A percentile compares a stretch with the other conserved stretches of the same genome.
phyloP scores from a whole-genome alignment of 2,113 vertebrate genomes.

The Accipiter virgatus region DNA sequence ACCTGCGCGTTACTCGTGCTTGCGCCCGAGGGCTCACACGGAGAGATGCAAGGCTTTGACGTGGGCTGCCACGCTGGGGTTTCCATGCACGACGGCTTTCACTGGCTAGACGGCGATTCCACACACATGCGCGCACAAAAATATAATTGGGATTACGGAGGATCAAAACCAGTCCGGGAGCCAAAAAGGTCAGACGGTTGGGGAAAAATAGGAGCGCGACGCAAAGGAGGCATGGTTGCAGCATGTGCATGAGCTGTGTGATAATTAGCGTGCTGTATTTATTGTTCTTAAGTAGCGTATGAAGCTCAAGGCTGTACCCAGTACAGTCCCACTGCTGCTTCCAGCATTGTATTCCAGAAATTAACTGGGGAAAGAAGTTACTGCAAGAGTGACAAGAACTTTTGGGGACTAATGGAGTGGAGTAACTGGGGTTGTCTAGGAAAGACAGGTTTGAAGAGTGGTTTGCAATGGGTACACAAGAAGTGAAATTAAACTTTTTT shows the following conservation, averaged over 20 bases:
- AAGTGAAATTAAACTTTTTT: neutral
- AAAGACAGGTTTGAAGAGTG: neutral
- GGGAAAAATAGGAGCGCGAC: accelerated
- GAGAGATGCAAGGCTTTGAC: neutral
- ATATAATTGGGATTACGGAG: neutral
- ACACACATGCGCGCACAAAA: neutral
- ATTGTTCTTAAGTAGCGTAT: neutral
- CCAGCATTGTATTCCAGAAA: neutral
- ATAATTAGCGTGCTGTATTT: neutral
- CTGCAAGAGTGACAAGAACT: neutral
- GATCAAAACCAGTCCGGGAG: neutral
- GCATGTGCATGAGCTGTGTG: neutral
- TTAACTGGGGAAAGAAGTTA: neutral
- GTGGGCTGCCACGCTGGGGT: neutral
- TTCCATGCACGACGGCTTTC: neutral
- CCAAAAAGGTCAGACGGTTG: neutral
- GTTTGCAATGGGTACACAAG: neutral
- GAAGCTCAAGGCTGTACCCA: neutral
- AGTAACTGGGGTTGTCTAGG: neutral
- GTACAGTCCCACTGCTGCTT: neutral
- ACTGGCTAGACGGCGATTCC: neutral
- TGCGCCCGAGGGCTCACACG: accelerated
- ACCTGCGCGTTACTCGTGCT: accelerated
- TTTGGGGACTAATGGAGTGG: neutral
- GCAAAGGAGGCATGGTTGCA: neutral